Conservation (phyloP, 2,888 invertebrate genomes). For the Drosophila mulleri region DNA sequence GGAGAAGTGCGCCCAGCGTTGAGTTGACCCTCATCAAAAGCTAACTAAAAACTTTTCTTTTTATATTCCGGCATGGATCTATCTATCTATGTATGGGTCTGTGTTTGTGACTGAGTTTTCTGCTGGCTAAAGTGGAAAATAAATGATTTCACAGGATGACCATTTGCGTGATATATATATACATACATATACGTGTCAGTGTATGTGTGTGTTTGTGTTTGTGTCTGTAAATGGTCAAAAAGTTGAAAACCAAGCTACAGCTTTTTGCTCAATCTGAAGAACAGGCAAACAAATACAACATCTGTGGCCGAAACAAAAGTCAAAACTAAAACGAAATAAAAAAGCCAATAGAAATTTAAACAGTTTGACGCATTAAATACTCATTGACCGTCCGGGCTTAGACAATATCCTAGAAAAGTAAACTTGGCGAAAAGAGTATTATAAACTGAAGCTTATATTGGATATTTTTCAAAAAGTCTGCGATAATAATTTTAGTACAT, state of each 20-base stretch:
- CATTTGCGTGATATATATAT: constrained; percentile 62
- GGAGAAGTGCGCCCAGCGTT: constrained; percentile 74
- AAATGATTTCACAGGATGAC: constrained; percentile 81
- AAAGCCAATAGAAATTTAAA: constrained; percentile 79
- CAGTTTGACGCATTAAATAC: constrained; percentile 80
- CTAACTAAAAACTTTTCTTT: constrained; percentile 80
- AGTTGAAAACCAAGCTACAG: constrained; percentile 76
- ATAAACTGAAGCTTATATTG: not conserved
- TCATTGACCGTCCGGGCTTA: constrained; percentile 57
- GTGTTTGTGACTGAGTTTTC: constrained; percentile 53
- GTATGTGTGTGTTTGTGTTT: not conserved
- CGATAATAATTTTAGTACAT: no score
- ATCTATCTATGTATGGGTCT: constrained; percentile 8
- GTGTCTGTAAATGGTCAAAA: constrained; percentile 57
- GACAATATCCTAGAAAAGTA: constrained; percentile 17
- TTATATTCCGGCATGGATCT: constrained; percentile 45
- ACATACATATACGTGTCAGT: constrained; percentile 3
- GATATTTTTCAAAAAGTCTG: no score
- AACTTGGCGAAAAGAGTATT: not conserved
- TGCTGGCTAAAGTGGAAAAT: constrained; percentile 79
- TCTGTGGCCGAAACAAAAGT: constrained; percentile 76
- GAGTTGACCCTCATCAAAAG: constrained; percentile 81
- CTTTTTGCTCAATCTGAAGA: constrained; percentile 63
- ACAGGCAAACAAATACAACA: constrained; percentile 47
- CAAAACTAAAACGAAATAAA: constrained; percentile 57